Evolutionary conservation across 2,797 vertebrate genomes (phyloP).

Genomic region (Manis pentadactyla): DNA sequence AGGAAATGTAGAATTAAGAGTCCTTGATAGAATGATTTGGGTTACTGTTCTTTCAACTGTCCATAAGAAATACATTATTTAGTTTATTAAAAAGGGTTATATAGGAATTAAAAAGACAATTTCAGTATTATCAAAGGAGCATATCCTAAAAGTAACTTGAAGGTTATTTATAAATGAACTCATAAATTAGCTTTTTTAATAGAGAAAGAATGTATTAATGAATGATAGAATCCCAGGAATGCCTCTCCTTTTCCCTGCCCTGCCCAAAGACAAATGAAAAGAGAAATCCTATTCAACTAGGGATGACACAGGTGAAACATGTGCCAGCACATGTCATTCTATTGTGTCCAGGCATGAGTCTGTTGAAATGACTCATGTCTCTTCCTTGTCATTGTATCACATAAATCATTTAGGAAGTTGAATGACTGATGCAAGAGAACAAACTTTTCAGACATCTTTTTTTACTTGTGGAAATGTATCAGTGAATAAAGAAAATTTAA

Average conservation of each 20-base stretch:
- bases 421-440: neutral
- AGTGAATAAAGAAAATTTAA: neutral
- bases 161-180: neutral
- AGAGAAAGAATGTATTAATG: neutral
- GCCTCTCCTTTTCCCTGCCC: neutral
- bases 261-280: neutral
- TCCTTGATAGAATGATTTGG: neutral
- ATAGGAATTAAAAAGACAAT: neutral
- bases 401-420: neutral
- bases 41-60: neutral
- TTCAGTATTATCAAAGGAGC: neutral
- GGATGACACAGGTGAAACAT: neutral
- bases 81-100: neutral
- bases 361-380: neutral
- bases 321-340: neutral
- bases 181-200: neutral
- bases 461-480: neutral
- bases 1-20: neutral
- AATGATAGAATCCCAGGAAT: neutral
- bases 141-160: neutral
- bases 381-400: neutral
- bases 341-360: neutral
- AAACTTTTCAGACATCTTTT: neutral
- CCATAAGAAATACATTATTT: neutral
- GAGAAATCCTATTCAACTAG: neutral